These are phyloP conservation scores for Toxonevra muliebris DNA, from an alignment of 2,888 invertebrate species.

Conservation along the genomic window DNA sequence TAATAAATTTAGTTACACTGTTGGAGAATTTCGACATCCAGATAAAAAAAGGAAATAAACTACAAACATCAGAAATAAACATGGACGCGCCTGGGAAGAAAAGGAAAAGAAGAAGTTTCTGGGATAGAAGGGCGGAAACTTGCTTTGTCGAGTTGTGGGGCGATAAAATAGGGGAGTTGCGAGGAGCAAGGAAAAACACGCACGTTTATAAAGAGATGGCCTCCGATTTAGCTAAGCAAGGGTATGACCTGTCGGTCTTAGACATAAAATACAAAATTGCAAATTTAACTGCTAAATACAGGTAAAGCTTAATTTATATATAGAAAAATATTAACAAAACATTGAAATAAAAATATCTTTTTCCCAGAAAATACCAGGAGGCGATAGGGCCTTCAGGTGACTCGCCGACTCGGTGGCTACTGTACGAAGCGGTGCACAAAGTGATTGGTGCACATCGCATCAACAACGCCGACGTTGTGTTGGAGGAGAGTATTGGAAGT, in stretches of 20 bases:
- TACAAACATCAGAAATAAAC: no score
- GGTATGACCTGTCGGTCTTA: background rate
- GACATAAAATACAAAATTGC: conserved; percentile 1
- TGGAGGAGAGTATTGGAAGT: conserved; percentile 1
- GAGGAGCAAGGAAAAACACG: background rate
- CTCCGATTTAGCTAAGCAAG: background rate
- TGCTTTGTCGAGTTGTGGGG: background rate
- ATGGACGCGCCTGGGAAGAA: no score
- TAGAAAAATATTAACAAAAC: background rate
- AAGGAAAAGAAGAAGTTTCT: no score
- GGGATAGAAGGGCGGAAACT: no score
- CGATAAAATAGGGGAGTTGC: background rate
- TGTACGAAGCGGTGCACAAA: background rate
- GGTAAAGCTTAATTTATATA: background rate
- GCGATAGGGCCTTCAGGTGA: background rate
- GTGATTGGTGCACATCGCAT: background rate
- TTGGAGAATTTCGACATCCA: no score
- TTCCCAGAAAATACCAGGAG: background rate
- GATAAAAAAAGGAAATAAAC: no score
- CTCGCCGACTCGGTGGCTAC: background rate
- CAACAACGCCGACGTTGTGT: background rate
- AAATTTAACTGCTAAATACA: background rate
- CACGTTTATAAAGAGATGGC: background rate
- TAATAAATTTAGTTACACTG: no score
- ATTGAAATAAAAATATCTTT: background rate